Evolutionary conservation across 2,888 invertebrate genomes (phyloP), one percentile per base, ranked within the genome.

Genomic region (Melieria crassipennis): DNA sequence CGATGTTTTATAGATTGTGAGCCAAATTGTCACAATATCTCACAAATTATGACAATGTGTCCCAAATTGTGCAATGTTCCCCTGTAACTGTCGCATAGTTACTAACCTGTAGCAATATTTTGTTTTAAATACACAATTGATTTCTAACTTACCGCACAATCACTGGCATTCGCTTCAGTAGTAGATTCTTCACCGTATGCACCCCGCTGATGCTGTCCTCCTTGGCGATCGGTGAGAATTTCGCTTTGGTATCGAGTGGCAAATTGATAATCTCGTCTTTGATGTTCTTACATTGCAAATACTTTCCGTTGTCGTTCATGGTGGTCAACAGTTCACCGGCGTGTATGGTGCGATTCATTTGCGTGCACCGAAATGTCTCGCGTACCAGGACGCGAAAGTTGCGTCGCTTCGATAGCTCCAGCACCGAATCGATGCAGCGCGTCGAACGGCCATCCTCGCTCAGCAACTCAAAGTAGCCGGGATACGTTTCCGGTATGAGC

Each of bases 131-230:
- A 30, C 30, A 3, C 30, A 30, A 30, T 30, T 50, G 11, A 11
- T 50, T 10, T 10, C 11, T 50, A 50, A 80, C 83, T 82, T 74
- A 87, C 87, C 97, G 91, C 13, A 98, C 97, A 76, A 96, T 96
- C 77, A 98, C 89, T 46, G 98, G 98, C 88, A 98, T 90, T 77
- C 97, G 90, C 87, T 97, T 98, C 77, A 93, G 92, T 70, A 97
- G 88, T 77, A 98, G 89, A 81, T 95, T 96, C 83, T 93, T 92
- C 13, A 96, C 95, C 75, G 94, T 94, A 86, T 98, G 97, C 16
- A 97, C 97, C 42, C 97, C 97, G 83, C 96, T 95, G 76, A 98
- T 96, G 87, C 96, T 96, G 82, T 96, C 96, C 86, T 96, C 95
- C 82, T 95, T 92, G 74, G 97, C 97, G 70, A 98, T 89, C 63